These are phyloP conservation scores for Teleiodes luculella DNA, from an alignment of 2,888 invertebrate species.

Conservation along the genomic window DNA sequence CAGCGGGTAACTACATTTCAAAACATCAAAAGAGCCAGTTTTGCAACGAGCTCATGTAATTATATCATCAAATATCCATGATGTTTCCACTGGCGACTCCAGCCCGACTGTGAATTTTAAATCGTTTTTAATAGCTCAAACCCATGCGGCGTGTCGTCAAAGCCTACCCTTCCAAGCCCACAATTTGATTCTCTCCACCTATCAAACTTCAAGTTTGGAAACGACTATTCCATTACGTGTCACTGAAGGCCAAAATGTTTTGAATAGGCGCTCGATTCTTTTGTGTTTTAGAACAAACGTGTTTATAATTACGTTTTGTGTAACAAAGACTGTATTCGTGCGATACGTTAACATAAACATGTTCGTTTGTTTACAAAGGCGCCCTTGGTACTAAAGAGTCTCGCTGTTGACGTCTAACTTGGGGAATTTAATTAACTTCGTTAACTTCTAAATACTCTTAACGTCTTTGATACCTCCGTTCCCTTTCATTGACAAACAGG, in stretches of 20 bases:
- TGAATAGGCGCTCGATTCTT: constrained; percentile 30
- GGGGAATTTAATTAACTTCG: constrained; percentile 77
- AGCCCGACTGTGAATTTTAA: constrained; percentile 75
- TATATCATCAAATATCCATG: constrained; percentile 64
- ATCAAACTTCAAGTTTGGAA: constrained; percentile 19
- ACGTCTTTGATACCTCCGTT: constrained; percentile 73
- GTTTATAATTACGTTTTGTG: constrained; percentile 59
- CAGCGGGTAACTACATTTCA: constrained; percentile 41
- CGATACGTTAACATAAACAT: constrained; percentile 72
- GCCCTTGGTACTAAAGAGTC: constrained; percentile 70
- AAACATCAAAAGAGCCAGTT: constrained; percentile 57
- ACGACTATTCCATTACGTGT: constrained; percentile 14
- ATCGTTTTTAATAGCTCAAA: constrained; percentile 67
- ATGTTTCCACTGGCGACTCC: constrained; percentile 49
- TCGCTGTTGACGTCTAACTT: constrained; percentile 67
- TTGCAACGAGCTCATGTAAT: constrained; percentile 60
- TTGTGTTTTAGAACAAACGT: constrained; percentile 44
- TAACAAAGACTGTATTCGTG: constrained; percentile 57
- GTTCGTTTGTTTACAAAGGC: constrained; percentile 69
- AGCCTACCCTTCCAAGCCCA: constrained; percentile 38
- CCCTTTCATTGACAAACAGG: constrained; percentile 68
- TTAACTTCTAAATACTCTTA: constrained; percentile 78
- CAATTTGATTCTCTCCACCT: constrained; percentile 52
- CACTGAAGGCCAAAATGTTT: constrained; percentile 1
- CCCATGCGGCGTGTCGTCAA: constrained; percentile 44